These are phyloP conservation scores for Psilopsiagon aymara DNA, from an alignment of 2,113 vertebrate genomes.

Conservation along the genomic window DNA sequence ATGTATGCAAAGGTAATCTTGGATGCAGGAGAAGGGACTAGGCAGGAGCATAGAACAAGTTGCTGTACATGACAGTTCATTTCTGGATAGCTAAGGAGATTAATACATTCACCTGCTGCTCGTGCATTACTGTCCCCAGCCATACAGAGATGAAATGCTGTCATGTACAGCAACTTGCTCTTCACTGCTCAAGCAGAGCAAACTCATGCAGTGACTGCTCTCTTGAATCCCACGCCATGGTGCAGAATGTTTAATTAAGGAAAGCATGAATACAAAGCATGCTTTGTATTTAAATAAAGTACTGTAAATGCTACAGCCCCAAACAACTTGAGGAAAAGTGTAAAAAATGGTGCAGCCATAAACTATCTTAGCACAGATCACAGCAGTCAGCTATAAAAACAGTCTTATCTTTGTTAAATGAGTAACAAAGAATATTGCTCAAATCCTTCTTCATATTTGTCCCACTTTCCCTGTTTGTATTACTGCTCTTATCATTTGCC, in stretches of 20 bases:
- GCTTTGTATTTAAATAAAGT: slow-evolving; percentile 9
- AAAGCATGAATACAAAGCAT: background rate
- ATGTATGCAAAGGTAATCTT: background rate
- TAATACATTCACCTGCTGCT: slow-evolving; percentile 53
- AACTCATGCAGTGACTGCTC: background rate
- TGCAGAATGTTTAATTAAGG: slow-evolving; percentile 30
- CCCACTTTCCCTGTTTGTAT: background rate
- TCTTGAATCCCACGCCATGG: background rate
- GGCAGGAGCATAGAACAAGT: slow-evolving; percentile 26
- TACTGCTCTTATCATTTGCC: background rate
- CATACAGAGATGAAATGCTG: slow-evolving; percentile 55
- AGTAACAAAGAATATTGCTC: background rate
- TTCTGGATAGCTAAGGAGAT: slow-evolving; percentile 62
- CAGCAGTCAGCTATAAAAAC: background rate
- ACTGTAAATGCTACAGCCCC: background rate
- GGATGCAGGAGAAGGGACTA: background rate
- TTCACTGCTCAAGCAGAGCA: slow-evolving; percentile 25
- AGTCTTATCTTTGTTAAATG: background rate
- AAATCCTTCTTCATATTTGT: background rate
- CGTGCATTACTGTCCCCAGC: slow-evolving; percentile 36
- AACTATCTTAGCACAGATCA: background rate
- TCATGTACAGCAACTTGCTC: slow-evolving; percentile 44
- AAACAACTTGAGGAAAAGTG: background rate
- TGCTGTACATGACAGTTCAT: slow-evolving; percentile 57
- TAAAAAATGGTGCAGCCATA: background rate